These are phyloP conservation scores for Haplochromis burtoni DNA, from an alignment of 2,113 vertebrate species.

Conservation along the genomic window DNA sequence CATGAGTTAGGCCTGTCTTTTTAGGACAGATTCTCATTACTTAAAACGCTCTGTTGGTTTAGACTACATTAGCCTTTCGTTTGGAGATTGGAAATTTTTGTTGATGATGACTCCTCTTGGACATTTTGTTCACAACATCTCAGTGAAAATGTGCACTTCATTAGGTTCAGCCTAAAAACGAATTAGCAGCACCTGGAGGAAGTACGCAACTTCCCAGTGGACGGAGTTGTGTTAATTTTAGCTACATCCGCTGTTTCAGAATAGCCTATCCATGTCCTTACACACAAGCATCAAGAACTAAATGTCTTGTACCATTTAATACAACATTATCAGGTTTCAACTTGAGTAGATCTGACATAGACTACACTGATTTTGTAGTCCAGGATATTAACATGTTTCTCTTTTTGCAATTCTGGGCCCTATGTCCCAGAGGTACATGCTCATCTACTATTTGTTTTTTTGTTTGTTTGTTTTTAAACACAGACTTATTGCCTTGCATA, in stretches of 20 bases:
- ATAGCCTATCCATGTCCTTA: not conserved
- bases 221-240: conserved; percentile 18
- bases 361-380: not conserved
- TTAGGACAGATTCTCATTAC: not conserved
- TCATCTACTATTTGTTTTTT: not conserved
- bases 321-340: not conserved
- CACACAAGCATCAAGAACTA: not conserved
- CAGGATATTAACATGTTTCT: not conserved
- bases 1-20: not conserved
- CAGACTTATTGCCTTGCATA: not conserved
- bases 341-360: not conserved
- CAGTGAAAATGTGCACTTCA: not conserved
- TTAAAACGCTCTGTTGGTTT: not conserved
- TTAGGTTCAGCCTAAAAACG: not conserved
- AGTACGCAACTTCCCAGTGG: conserved; percentile 26
- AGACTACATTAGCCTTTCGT: not conserved
- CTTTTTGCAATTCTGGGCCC: not conserved
- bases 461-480: not conserved
- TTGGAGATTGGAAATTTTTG: not conserved
- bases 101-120: not conserved
- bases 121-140: not conserved
- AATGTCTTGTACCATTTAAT: not conserved
- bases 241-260: conserved; percentile 20
- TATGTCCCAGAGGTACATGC: not conserved
- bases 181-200: conserved; percentile 43